A percentile compares a stretch with the other conserved stretches of the same genome.
Conservation (phyloP, 2,888 invertebrate genomes). For the Linnaemya tessellans region DNA sequence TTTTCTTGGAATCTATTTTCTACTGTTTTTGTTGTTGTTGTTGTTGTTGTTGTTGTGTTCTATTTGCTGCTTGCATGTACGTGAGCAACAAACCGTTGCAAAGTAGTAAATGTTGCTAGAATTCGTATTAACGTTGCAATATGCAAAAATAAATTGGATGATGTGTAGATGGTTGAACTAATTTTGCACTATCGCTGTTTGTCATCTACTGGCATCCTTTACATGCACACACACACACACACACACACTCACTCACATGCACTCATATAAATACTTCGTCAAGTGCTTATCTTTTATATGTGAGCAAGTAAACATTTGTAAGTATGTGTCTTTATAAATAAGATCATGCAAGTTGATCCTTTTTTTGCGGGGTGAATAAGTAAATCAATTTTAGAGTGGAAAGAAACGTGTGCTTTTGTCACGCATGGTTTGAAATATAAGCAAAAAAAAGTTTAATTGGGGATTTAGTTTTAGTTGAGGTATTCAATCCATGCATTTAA, state of each 20-base stretch:
- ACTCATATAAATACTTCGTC: not conserved
- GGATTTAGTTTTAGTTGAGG: not conserved
- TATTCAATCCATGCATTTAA: not conserved
- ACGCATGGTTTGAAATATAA: not conserved
- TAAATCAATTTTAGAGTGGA: conserved; percentile 20
- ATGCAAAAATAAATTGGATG: conserved; percentile 62
- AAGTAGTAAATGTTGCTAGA: conserved; percentile 52
- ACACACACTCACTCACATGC: not conserved
- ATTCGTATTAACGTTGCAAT: conserved; percentile 47
- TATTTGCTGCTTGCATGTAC: conserved; percentile 14
- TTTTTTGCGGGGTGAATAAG: conserved; percentile 5
- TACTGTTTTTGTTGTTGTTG: not conserved
- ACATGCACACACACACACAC: not conserved
- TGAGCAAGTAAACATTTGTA: not conserved
- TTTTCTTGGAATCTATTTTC: not conserved
- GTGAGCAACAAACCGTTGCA: conserved; percentile 60
- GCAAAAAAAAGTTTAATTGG: conserved; percentile 18
- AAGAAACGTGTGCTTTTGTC: not conserved
- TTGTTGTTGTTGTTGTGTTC: not conserved
- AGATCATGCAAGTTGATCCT: not conserved
- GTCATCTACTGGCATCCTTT: conserved; percentile 47
- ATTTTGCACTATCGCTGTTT: conserved; percentile 56
- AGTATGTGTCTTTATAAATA: not conserved
- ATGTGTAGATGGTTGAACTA: conserved; percentile 56
- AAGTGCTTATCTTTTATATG: not conserved